These are phyloP conservation scores for Galleria mellonella DNA, from an alignment of 1,140 invertebrate species.

Conservation along the genomic window DNA sequence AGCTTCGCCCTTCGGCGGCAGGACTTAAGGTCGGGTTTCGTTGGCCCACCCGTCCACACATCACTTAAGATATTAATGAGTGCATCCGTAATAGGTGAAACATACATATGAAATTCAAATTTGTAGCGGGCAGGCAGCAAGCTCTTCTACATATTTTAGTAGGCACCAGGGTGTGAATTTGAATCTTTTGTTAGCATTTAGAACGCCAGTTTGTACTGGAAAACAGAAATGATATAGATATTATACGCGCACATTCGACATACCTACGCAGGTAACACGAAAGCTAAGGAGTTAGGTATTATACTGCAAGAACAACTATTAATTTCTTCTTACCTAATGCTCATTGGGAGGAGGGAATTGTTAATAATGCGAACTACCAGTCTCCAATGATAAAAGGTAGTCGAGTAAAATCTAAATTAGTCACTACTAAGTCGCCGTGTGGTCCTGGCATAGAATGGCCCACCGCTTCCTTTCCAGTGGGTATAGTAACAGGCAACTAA, in stretches of 20 bases:
- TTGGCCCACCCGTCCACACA: constrained; percentile 34
- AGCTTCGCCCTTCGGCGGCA: constrained; percentile 6
- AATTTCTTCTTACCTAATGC: no score
- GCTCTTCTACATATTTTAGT: constrained; percentile 69
- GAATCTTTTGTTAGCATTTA: constrained; percentile 69
- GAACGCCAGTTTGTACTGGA: constrained; percentile 36
- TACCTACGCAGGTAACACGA: not conserved
- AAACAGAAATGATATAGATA: constrained; percentile 15
- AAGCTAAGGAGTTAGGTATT: not conserved
- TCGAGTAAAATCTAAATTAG: no score
- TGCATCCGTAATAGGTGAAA: constrained; percentile 72
- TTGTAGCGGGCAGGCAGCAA: constrained; percentile 61
- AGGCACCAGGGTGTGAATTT: constrained; percentile 70
- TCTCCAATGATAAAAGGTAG: no score
- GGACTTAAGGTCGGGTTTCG: constrained; percentile 37
- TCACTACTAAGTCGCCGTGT: no score
- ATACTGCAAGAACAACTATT: not conserved
- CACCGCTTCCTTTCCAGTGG: no score
- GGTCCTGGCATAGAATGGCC: no score
- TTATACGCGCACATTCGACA: not conserved
- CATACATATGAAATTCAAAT: constrained; percentile 73
- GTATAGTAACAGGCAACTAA: no score
- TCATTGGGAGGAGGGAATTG: no score
- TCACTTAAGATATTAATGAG: constrained; percentile 73
- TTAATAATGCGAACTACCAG: no score